phyloP scores from a whole-genome alignment of 2,797 vertebrate genomes.

The Onychomys leucogaster region DNA sequence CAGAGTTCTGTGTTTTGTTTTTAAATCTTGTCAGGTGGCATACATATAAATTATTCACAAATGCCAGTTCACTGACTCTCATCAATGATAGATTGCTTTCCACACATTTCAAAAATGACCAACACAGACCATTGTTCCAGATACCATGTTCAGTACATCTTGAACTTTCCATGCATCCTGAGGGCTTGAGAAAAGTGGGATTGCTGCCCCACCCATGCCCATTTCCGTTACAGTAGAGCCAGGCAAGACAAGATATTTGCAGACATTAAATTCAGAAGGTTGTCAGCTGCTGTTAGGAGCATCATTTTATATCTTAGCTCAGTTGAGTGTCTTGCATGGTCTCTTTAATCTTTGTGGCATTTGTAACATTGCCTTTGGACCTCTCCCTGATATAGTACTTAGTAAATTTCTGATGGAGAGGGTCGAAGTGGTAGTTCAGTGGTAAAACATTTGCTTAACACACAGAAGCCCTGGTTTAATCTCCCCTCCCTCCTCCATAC shows the following conservation, averaged over 20 bases:
- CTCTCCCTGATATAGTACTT: background rate
- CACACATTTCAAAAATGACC: conserved; percentile 47
- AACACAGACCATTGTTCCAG: conserved; percentile 34
- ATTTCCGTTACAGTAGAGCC: background rate
- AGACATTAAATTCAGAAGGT: background rate
- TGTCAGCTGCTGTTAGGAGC: background rate
- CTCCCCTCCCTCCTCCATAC: too few relatives aligned
- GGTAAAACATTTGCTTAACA: background rate
- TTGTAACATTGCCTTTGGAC: background rate
- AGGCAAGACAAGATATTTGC: background rate
- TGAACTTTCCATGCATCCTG: background rate
- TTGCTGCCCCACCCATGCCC: background rate
- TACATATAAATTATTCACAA: conserved; percentile 71
- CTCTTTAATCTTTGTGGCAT: background rate
- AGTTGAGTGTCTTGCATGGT: background rate
- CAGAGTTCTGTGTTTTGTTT: conserved; percentile 1
- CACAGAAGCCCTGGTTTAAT: background rate
- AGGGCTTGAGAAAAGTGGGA: conserved; percentile 4
- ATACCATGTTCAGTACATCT: background rate
- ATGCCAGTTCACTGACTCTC: background rate
- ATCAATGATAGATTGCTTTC: conserved; percentile 70
- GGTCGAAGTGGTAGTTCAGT: background rate
- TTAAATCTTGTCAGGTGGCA: conserved; percentile 54
- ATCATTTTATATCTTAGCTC: background rate
- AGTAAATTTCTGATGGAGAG: background rate